Evolutionary conservation across 2,888 invertebrate genomes (phyloP), one percentile per base, ranked within the genome.

Genomic region (Pseudanteris insignis): DNA sequence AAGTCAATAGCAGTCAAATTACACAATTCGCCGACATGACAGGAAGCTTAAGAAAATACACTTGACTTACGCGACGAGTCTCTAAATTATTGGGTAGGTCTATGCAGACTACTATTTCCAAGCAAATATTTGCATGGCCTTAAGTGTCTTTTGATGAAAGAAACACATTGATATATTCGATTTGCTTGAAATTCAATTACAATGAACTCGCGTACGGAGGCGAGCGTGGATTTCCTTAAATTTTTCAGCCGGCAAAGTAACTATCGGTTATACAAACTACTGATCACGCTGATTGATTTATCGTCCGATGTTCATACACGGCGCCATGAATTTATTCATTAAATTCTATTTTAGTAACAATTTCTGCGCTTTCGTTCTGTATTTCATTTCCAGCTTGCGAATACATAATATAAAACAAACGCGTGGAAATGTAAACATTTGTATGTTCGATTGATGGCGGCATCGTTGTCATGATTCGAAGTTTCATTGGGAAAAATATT

Each of bases 21-120:
- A 36, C 36, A 29, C 33, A 36, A 47, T 36, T 28, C 10, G 8
- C 10, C 18, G 21, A 28, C 36, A 36, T 24, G 28, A 46, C 47
- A 47, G 47, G 47, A 29, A 47, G 37, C 47, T 47, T 47, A 37
- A 47, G 37, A 47, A 47, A 47, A 47, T 37, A 47, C 25, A 14
- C 37, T 47, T 24, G 37, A 37, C 47, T 47, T 36, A 47, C 47
- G 30, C 26, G 40, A 13, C 26, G 41, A 28, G 26, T 40, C 33
- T 40, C 28, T 34, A 38, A 51, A 53, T 34, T 36, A 43, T 53
- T 53, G 37, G 34, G 30, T 25, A 53, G 24, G 53, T 43, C 36
- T 43, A 32, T 10, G 9, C 51, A 43, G 32, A 33, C 15, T 24
- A 12, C 25, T 38, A 11, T 15, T 25, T 21, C 9, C 2, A 18